Conservation (phyloP, 2,797 vertebrate genomes). For the Myotis planiceps region DNA sequence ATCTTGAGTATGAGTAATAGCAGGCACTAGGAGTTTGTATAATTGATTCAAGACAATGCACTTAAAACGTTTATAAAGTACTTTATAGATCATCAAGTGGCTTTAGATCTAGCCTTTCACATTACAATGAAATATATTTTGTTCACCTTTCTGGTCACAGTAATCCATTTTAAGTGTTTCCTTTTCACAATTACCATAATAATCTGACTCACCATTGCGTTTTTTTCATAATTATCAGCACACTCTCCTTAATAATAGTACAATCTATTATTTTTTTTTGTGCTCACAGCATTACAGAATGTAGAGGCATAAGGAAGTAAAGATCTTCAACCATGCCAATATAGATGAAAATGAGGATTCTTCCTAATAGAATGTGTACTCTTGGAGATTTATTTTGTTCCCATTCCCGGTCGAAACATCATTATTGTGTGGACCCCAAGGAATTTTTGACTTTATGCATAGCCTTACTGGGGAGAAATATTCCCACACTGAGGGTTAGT, state of each 20-base stretch:
- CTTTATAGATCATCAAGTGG: conserved; percentile 50
- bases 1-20: conserved; percentile 55
- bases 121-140: conserved; percentile 50
- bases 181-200: conserved; percentile 58
- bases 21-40: neutral
- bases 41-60: conserved; percentile 53
- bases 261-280: conserved; percentile 38
- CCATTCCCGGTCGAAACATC: neutral
- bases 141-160: conserved; percentile 52
- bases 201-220: conserved; percentile 56
- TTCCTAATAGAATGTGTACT: neutral
- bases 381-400: neutral
- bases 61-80: conserved; percentile 66
- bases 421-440: neutral
- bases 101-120: conserved; percentile 59
- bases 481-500: neutral
- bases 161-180: conserved; percentile 63
- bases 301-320: neutral
- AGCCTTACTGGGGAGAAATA: neutral
- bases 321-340: neutral
- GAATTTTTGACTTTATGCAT: neutral
- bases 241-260: conserved; percentile 47
- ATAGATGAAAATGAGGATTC: neutral
- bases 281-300: conserved; percentile 4
- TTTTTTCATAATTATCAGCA: conserved; percentile 54